These are phyloP conservation scores for Chaetodon trifasciatus DNA, from an alignment of 2,797 vertebrate genomes.

Conservation along the genomic window DNA sequence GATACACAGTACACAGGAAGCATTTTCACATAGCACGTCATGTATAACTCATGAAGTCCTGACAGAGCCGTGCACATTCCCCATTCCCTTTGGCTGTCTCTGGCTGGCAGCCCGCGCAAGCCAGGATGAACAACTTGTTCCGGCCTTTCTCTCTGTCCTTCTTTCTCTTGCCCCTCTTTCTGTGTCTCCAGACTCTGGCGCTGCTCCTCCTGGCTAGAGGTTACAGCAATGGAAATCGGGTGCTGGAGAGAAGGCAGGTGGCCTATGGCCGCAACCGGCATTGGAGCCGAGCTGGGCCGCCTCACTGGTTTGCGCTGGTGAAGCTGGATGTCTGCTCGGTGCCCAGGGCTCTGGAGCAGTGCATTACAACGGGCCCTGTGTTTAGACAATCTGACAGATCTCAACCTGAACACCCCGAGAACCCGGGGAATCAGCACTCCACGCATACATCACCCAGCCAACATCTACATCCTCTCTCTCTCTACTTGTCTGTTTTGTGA, in stretches of 20 bases:
- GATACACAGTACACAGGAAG: constrained; percentile 82
- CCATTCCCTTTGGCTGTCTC: constrained; percentile 83
- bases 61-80: constrained; percentile 80
- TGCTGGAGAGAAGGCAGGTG: constrained; percentile 38
- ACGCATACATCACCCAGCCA: constrained; percentile 73
- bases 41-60: constrained; percentile 86
- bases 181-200: constrained; percentile 56
- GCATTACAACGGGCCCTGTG: constrained; percentile 71
- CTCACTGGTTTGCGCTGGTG: constrained; percentile 53
- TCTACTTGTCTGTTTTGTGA: constrained; percentile 70
- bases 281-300: constrained; percentile 37
- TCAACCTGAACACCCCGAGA: constrained; percentile 78
- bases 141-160: constrained; percentile 62
- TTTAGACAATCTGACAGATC: constrained; percentile 84
- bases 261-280: constrained; percentile 10
- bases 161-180: constrained; percentile 43
- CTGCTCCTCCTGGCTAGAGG: constrained; percentile 46
- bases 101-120: constrained; percentile 74
- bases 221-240: constrained; percentile 41
- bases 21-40: constrained; percentile 82
- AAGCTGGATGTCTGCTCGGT: constrained; percentile 58
- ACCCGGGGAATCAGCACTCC: constrained; percentile 70
- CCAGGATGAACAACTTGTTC: constrained; percentile 81
- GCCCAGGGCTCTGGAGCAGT: constrained; percentile 61
- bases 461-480: constrained; percentile 72